Evolutionary conservation across 2,888 invertebrate genomes (phyloP).

Genomic region (Balanococcus diminutus): DNA sequence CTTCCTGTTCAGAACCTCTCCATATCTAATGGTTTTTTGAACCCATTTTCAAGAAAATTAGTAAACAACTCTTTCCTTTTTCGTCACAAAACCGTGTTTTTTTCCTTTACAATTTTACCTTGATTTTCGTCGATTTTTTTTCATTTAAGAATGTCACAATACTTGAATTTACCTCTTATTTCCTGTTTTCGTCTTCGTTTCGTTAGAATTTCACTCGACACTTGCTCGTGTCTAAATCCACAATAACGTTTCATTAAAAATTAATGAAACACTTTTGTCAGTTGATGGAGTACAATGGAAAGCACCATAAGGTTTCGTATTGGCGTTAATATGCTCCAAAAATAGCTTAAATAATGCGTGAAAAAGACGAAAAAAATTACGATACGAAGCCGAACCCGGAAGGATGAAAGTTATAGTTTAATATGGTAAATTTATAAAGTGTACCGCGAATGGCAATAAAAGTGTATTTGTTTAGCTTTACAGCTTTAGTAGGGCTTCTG

Average conservation of each 20-base stretch:
- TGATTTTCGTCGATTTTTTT: not conserved
- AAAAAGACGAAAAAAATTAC: not conserved
- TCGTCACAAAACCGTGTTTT: not conserved
- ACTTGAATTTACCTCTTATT: not conserved
- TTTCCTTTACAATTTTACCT: not conserved
- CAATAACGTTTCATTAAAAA: not conserved
- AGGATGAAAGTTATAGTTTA: not conserved
- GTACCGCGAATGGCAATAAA: not conserved
- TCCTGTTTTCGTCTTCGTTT: not conserved
- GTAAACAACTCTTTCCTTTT: not conserved
- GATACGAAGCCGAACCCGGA: not conserved
- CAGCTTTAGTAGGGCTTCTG: not conserved
- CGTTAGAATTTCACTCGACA: not conserved
- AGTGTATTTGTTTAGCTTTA: not conserved
- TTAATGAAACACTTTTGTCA: not conserved
- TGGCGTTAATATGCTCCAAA: not conserved
- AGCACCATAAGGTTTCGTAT: not conserved
- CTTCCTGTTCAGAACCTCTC: not conserved
- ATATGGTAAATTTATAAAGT: not conserved
- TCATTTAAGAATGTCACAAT: not conserved
- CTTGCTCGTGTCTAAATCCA: not conserved
- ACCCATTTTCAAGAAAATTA: not conserved
- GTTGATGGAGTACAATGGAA: not conserved
- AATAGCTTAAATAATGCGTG: not conserved
- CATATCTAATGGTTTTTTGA: not conserved